A percentile compares a stretch with the other conserved stretches of the same genome.
Conservation (phyloP, 2,797 vertebrate species). For the Tokudaia muenninki region DNA sequence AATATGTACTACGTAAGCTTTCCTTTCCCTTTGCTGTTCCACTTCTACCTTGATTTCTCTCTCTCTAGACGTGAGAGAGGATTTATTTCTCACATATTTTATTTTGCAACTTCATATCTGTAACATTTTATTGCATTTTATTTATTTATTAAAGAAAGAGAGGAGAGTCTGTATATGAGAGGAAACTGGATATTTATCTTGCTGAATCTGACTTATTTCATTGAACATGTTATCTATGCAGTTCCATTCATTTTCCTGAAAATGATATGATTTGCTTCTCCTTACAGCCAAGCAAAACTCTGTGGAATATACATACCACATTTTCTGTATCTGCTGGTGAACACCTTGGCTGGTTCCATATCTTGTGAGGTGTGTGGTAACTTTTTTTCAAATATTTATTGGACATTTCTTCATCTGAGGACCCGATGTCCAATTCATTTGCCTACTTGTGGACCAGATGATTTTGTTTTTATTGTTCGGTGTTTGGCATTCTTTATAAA, state of each 20-base stretch:
- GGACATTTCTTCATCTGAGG: not conserved
- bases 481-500: not conserved
- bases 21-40: not conserved
- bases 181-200: not conserved
- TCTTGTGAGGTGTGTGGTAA: not conserved
- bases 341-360: not conserved
- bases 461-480: not conserved
- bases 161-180: not conserved
- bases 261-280: not conserved
- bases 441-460: not conserved
- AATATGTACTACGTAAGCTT: not conserved
- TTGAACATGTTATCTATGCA: not conserved
- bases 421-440: not conserved
- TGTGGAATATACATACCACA: too few relatives aligned
- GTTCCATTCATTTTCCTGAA: not conserved
- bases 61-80: not conserved
- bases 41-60: not conserved
- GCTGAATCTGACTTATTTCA: not conserved
- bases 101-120: not conserved
- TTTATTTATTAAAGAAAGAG: not conserved
- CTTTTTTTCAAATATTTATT: not conserved
- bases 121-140: not conserved
- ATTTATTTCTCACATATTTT: not conserved
- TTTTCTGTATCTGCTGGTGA: not conserved
- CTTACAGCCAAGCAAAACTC: not conserved